Base-by-base conservation (phyloP, 1,140 invertebrate genomes). In the Samia ricini region DNA sequence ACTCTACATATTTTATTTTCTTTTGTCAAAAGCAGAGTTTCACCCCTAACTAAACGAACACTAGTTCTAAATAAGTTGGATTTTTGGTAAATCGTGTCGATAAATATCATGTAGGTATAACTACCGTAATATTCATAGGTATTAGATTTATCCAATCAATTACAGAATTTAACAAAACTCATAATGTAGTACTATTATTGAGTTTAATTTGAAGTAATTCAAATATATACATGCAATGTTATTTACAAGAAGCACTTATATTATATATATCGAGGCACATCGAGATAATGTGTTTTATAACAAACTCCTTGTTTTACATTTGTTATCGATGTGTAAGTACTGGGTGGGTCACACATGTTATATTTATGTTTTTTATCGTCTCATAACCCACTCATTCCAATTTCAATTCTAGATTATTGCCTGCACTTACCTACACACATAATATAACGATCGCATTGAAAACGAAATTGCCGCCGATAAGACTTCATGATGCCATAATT, bases 271-370 rank as follows among this genome's bases (percentile, higher is more conserved):
- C n/a, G n/a, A n/a, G n/a, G n/a, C 26, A 56, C 68, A 71, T 76
- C 67, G 71, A 71, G 79, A 79, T 79, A 83, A 79, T 68, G 67
- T 55, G 68, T 67, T n/a, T 63, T 73, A 71, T 72, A 72, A 72
- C 62, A 66, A 78, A 76, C 63, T 68, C 61, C 60, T 66, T 70
- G 65, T 77, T 82, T 75, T 75, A 75, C 76, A 63, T 64, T 49
- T 63, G 64, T 78, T 80, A 77, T 52, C 51, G 51, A 22, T 63
- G 56, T 51, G 59, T 61, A 74, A 56, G n/a, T n/a, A n/a, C n/a
- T n/a, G n/a, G n/a, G n/a, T 73, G 59, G 77, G 76, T 80, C 77
- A 78, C 52, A 69, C 77, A 67, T 74, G 75, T 74, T 74, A 69
- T 68, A 48, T 60, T 69, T 65, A 69, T 64, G 33, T 52, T 69